A percentile compares a stretch with the other conserved stretches of the same genome.
phyloP scores from a whole-genome alignment of 2,888 invertebrate species.

The Phlogophora meticulosa region DNA sequence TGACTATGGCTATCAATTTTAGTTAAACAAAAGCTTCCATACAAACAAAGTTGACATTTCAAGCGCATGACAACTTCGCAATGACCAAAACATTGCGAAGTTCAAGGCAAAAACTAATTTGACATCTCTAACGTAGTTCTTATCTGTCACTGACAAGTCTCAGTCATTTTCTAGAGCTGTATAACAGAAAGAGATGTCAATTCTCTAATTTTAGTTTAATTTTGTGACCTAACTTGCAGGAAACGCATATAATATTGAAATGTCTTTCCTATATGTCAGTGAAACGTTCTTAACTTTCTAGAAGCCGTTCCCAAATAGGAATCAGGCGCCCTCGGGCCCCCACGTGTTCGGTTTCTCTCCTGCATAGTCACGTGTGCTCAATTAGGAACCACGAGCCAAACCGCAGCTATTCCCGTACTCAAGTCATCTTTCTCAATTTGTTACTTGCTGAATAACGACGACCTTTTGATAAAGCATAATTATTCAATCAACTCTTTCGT shows the following conservation, averaged over 20 bases:
- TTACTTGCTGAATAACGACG: conserved; percentile 55
- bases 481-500: conserved; percentile 56
- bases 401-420: conserved; percentile 72
- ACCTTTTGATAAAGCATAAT: conserved; percentile 51
- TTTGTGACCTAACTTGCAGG: background rate
- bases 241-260: conserved; percentile 5
- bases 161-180: too few relatives aligned
- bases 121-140: too few relatives aligned
- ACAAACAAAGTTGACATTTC: too few relatives aligned
- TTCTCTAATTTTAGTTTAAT: too few relatives aligned
- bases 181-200: too few relatives aligned
- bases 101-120: too few relatives aligned
- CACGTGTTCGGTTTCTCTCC: conserved; percentile 66
- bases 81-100: too few relatives aligned
- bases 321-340: conserved; percentile 63
- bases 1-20: too few relatives aligned
- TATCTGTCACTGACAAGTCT: too few relatives aligned
- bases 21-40: too few relatives aligned
- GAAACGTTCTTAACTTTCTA: conserved; percentile 40
- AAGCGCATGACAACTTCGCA: too few relatives aligned
- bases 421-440: conserved; percentile 61
- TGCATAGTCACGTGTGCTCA: conserved; percentile 73
- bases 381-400: conserved; percentile 73
- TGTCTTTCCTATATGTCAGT: conserved; percentile 9
- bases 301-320: conserved; percentile 50